These are phyloP conservation scores for Nannoperca australis DNA, from an alignment of 2,797 vertebrate genomes.

Conservation along the genomic window DNA sequence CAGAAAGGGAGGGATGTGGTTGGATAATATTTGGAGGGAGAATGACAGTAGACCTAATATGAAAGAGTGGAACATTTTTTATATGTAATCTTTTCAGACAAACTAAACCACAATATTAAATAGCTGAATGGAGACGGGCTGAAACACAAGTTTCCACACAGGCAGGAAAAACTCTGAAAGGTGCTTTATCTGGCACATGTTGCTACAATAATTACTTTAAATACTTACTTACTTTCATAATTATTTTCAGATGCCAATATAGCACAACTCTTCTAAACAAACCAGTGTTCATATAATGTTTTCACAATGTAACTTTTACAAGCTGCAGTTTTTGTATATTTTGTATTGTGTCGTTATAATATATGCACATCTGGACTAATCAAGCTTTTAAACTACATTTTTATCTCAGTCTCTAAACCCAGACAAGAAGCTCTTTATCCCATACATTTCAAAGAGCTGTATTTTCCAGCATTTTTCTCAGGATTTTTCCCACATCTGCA, in stretches of 20 bases:
- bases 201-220: not conserved
- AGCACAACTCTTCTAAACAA: constrained; percentile 6
- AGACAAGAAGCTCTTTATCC: constrained; percentile 20
- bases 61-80: not conserved
- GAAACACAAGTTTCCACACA: not conserved
- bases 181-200: not conserved
- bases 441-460: constrained; percentile 28
- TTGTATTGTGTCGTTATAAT: constrained; percentile 1
- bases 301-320: not conserved
- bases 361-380: not conserved
- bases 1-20: not conserved
- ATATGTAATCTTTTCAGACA: not conserved
- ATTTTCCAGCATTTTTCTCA: constrained; percentile 60
- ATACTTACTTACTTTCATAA: too few species aligned
- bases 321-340: not conserved
- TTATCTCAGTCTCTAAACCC: not conserved
- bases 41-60: not conserved
- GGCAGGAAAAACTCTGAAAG: constrained; percentile 1
- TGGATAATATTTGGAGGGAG: not conserved
- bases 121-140: not conserved
- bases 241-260: not conserved
- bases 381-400: not conserved
- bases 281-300: not conserved
- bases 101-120: constrained; percentile 4
- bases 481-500: constrained; percentile 77